Evolutionary conservation across 1,140 invertebrate species (phyloP).

Genomic region (Agrilus planipennis): DNA sequence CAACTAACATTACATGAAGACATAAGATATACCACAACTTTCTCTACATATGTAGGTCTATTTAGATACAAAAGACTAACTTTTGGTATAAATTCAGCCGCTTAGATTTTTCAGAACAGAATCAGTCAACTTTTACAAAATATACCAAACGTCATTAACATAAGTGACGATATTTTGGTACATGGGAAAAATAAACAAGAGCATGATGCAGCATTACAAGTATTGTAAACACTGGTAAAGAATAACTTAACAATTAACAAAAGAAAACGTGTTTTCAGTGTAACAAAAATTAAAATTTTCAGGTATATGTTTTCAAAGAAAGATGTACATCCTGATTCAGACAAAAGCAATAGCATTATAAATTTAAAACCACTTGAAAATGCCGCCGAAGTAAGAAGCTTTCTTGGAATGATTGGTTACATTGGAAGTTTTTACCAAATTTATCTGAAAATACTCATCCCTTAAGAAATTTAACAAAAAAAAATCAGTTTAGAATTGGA

Average conservation of each 20-base stretch:
- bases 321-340: slow-evolving; percentile 24
- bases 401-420: slow-evolving; percentile 32
- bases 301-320: slow-evolving; percentile 30
- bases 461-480: slow-evolving; percentile 3
- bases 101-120: slow-evolving; percentile 31
- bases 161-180: slow-evolving; percentile 31
- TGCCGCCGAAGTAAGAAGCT: slow-evolving; percentile 24
- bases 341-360: slow-evolving; percentile 30
- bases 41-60: slow-evolving; percentile 27
- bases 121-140: slow-evolving; percentile 23
- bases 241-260: slow-evolving; percentile 20
- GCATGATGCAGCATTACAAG: slow-evolving; percentile 22
- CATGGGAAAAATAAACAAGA: slow-evolving; percentile 22
- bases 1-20: slow-evolving; percentile 19
- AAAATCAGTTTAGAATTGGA: slow-evolving; percentile 6
- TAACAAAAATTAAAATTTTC: slow-evolving; percentile 25
- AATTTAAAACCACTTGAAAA: slow-evolving; percentile 26
- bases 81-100: slow-evolving; percentile 23
- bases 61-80: slow-evolving; percentile 29
- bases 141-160: slow-evolving; percentile 18
- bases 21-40: slow-evolving; percentile 29
- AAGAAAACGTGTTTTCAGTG: slow-evolving; percentile 22
- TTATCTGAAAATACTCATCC: slow-evolving; percentile 13
- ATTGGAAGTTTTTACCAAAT: slow-evolving; percentile 28
- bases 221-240: slow-evolving; percentile 17